Conservation (phyloP, 2,797 vertebrate genomes). For the Nannoperca obscura region DNA sequence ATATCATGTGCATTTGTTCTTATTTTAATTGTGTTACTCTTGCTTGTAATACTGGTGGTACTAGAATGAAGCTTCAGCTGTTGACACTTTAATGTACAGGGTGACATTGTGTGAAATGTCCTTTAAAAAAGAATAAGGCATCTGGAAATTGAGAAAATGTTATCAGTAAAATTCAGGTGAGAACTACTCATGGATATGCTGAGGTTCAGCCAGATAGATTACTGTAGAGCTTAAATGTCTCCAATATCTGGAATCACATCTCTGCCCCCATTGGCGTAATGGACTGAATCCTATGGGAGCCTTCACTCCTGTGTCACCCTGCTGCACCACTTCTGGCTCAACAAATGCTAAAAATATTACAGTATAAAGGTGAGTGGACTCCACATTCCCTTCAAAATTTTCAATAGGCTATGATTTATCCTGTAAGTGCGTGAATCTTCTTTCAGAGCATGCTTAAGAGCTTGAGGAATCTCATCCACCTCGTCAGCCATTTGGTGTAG, state of each 20-base stretch:
- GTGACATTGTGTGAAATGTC: conserved; percentile 11
- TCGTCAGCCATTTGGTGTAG: conserved; percentile 70
- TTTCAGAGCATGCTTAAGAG: conserved; percentile 59
- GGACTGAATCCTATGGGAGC: conserved; percentile 60
- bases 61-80: neutral
- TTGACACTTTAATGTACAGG: conserved; percentile 16
- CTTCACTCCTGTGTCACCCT: conserved; percentile 47
- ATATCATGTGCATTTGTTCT: neutral
- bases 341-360: conserved; percentile 65
- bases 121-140: conserved; percentile 27
- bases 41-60: neutral
- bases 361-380: conserved; percentile 52
- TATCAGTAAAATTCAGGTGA: conserved; percentile 54
- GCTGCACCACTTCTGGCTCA: conserved; percentile 51
- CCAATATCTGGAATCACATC: conserved; percentile 64
- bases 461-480: conserved; percentile 63
- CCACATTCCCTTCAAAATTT: conserved; percentile 39
- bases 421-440: conserved; percentile 50
- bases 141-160: conserved; percentile 39
- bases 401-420: conserved; percentile 65
- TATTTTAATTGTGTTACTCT: neutral
- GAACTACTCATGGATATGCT: conserved; percentile 34
- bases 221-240: conserved; percentile 50
- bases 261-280: conserved; percentile 63
- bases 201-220: conserved; percentile 57